Conservation (phyloP, 2,113 vertebrate genomes). For the Osmerus mordax region DNA sequence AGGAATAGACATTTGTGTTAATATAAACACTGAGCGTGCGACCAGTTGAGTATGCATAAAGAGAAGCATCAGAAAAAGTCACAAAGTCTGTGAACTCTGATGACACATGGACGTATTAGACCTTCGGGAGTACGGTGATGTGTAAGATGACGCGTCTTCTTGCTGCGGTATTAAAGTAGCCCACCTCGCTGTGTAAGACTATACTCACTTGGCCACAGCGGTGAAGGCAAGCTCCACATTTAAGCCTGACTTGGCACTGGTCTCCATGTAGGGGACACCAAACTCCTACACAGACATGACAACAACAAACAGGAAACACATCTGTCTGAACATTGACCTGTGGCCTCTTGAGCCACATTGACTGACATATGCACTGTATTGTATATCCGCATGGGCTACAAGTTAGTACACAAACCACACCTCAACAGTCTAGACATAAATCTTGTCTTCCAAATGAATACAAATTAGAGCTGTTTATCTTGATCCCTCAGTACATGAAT, state of each 20-base stretch:
- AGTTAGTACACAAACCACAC: too few species aligned
- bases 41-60: not conserved
- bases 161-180: not conserved
- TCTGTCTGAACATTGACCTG: too few species aligned
- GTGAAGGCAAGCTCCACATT: slow-evolving; percentile 90
- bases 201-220: slow-evolving; percentile 88
- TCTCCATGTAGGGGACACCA: slow-evolving; percentile 93
- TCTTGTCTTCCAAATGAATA: too few species aligned
- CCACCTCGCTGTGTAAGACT: not conserved
- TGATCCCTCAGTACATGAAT: too few species aligned
- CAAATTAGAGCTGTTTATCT: too few species aligned
- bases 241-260: slow-evolving; percentile 86
- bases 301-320: not conserved
- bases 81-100: not conserved
- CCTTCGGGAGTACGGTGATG: too few species aligned
- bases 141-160: not conserved
- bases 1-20: not conserved
- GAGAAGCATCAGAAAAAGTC: not conserved
- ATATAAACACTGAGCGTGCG: not conserved
- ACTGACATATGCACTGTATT: too few species aligned
- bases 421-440: too few species aligned
- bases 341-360: too few species aligned
- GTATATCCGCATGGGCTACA: too few species aligned
- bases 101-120: not conserved
- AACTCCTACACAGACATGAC: slow-evolving; percentile 76